phyloP scores from a whole-genome alignment of 2,888 invertebrate genomes.

The Tolmerus cingulatus region DNA sequence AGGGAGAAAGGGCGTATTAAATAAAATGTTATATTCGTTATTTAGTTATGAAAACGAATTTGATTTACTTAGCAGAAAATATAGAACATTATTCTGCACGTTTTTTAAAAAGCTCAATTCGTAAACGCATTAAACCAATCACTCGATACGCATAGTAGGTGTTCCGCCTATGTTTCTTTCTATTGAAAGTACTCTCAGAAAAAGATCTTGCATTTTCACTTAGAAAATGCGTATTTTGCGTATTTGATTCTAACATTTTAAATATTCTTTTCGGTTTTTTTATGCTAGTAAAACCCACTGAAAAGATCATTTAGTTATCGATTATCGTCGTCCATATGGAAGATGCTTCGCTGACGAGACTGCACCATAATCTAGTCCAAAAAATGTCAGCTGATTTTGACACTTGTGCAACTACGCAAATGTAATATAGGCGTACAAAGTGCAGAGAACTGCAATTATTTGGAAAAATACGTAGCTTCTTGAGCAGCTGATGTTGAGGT shows the following conservation, averaged over 20 bases:
- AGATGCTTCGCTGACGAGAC: background rate
- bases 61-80: background rate
- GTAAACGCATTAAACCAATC: too few species aligned
- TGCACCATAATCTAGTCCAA: background rate
- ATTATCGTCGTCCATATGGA: background rate
- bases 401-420: constrained; percentile 24
- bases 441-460: background rate
- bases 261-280: background rate
- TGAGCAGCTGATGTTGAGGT: background rate
- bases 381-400: constrained; percentile 32
- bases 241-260: background rate
- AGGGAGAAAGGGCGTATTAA: background rate
- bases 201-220: too few species aligned
- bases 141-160: too few species aligned
- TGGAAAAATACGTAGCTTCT: background rate
- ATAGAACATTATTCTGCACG: background rate
- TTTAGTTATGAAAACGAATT: background rate
- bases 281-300: too few species aligned
- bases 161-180: background rate
- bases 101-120: too few species aligned
- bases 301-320: background rate
- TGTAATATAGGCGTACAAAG: background rate
- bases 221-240: background rate
- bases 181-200: background rate
- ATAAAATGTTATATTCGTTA: background rate